phyloP scores from a whole-genome alignment of 2,113 vertebrate species.

The Fulica atra region DNA sequence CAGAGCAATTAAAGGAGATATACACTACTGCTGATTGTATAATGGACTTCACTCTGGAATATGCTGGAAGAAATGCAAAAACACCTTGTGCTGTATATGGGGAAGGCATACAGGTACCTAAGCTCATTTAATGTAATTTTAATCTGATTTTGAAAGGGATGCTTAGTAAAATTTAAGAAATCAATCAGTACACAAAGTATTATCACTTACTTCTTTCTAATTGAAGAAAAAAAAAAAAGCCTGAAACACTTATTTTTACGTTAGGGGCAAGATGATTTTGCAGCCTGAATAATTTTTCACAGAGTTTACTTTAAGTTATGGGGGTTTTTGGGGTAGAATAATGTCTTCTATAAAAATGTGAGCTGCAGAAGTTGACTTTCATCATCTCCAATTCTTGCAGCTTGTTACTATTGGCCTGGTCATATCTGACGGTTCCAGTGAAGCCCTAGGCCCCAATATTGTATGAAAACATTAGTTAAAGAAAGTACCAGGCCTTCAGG shows the following conservation, averaged over 20 bases:
- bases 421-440: not conserved
- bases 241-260: accelerated
- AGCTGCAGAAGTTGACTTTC: not conserved
- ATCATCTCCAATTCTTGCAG: not conserved
- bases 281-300: not conserved
- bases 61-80: not conserved
- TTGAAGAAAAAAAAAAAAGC: not conserved
- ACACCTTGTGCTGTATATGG: not conserved
- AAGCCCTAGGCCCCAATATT: accelerated
- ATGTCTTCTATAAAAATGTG: not conserved
- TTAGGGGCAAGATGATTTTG: not conserved
- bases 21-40: not conserved
- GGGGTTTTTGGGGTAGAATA: not conserved
- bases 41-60: not conserved
- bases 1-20: not conserved
- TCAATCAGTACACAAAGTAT: not conserved
- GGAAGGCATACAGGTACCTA: not conserved
- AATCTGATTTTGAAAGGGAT: not conserved
- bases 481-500: not conserved
- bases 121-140: not conserved
- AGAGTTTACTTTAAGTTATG: not conserved
- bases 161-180: not conserved
- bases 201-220: not conserved
- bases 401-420: not conserved
- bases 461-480: not conserved